These are phyloP conservation scores for Tortricodes alternella DNA, from an alignment of 2,888 invertebrate genomes.

Conservation along the genomic window DNA sequence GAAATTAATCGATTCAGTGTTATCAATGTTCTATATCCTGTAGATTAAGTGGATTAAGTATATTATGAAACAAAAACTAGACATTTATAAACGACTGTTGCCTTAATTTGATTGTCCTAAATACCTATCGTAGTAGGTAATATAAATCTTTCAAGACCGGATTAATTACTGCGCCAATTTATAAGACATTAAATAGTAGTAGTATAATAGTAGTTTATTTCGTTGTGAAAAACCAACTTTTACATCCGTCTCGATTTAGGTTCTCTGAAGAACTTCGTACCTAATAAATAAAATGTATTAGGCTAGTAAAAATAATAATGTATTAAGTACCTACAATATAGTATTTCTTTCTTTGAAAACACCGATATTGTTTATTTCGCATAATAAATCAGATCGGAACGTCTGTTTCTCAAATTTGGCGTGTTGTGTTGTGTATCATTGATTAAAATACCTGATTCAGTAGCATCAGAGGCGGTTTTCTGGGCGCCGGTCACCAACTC, in stretches of 20 bases:
- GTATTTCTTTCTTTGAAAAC: too few relatives aligned
- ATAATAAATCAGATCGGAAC: too few relatives aligned
- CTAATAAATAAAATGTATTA: too few relatives aligned
- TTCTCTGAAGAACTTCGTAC: not conserved
- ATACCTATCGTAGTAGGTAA: not conserved
- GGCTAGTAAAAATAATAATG: too few relatives aligned
- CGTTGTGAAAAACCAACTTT: not conserved
- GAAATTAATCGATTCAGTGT: not conserved
- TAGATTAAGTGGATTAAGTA: constrained; percentile 1
- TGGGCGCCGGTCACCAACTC: constrained; percentile 83
- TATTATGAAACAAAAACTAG: constrained; percentile 2
- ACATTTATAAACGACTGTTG: not conserved
- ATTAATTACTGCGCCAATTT: constrained; percentile 1
- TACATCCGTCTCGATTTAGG: not conserved
- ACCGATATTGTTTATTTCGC: too few relatives aligned
- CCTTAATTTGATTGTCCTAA: not conserved
- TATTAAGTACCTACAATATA: too few relatives aligned
- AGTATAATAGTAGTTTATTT: too few relatives aligned
- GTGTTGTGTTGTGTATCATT: not conserved
- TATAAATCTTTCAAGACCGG: not conserved
- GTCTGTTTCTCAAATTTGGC: too few relatives aligned
- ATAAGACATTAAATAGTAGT: too few relatives aligned
- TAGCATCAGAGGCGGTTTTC: constrained; percentile 78
- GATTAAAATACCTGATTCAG: constrained; percentile 57
- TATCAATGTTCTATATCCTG: not conserved